These are phyloP conservation scores for Crax fasciolata DNA, from an alignment of 2,797 vertebrate genomes.

Conservation along the genomic window DNA sequence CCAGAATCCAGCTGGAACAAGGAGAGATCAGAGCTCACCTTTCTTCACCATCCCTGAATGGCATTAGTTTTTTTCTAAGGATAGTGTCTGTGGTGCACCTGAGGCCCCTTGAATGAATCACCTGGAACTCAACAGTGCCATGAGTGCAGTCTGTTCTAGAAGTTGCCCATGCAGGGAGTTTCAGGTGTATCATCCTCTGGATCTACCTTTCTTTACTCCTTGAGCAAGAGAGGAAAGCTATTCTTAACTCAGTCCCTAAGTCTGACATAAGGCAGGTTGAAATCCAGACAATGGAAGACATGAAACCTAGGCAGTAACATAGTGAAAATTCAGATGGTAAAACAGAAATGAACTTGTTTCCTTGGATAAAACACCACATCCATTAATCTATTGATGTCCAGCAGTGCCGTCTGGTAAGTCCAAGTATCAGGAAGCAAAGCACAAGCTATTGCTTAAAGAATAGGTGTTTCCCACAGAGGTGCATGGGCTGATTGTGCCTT, in stretches of 20 bases:
- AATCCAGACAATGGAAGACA: background rate
- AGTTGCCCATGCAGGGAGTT: background rate
- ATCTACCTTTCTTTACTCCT: background rate
- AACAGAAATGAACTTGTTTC: accelerated
- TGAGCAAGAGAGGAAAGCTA: background rate
- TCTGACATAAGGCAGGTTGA: background rate
- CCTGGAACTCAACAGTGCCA: background rate
- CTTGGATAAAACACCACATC: background rate
- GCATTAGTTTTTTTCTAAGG: background rate
- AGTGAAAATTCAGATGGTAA: background rate
- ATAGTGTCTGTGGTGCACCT: background rate
- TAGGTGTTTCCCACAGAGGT: background rate
- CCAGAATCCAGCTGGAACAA: background rate
- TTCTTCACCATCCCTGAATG: background rate
- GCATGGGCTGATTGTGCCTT: background rate
- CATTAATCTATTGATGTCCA: background rate
- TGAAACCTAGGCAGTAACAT: background rate
- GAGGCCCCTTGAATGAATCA: background rate
- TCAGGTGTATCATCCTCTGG: background rate
- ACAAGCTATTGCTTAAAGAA: background rate
- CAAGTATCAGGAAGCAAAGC: background rate
- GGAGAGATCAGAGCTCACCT: background rate
- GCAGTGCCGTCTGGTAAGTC: background rate
- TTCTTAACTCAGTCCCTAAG: background rate
- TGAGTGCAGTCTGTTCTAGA: background rate